These are phyloP conservation scores for Cheumatopsyche charites DNA, from an alignment of 1,140 invertebrate genomes.

Conservation along the genomic window DNA sequence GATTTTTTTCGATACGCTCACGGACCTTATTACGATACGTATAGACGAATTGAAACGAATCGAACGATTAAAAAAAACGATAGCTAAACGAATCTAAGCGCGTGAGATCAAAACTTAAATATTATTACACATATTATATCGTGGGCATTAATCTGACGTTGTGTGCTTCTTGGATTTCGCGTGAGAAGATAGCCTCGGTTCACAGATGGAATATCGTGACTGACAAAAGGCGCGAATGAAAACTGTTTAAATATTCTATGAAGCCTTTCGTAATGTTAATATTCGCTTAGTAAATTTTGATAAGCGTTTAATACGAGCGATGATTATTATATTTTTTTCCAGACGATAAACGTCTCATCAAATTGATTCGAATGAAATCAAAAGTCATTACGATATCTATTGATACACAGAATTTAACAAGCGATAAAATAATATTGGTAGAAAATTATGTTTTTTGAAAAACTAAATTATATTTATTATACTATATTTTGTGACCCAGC, in stretches of 20 bases:
- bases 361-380: no score
- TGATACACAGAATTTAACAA: no score
- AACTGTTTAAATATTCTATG: background rate
- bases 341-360: no score
- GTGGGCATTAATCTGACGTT: no score
- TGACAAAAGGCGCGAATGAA: background rate
- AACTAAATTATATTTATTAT: no score
- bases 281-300: constrained; percentile 15
- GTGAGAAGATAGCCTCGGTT: constrained; percentile 14
- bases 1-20: background rate
- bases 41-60: no score
- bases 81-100: background rate
- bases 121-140: no score
- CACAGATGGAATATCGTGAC: background rate
- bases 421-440: no score
- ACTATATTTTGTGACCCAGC: no score
- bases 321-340: background rate
- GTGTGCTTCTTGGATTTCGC: background rate
- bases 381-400: no score
- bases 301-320: constrained; percentile 11
- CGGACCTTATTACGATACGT: background rate
- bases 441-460: no score
- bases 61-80: background rate
- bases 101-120: constrained; percentile 5
- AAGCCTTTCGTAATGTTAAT: constrained; percentile 15